Percentiles rank a stretch among this genome's conserved stretches.
Conservation (phyloP, 2,113 vertebrate genomes). For the Oryzias woworae region DNA sequence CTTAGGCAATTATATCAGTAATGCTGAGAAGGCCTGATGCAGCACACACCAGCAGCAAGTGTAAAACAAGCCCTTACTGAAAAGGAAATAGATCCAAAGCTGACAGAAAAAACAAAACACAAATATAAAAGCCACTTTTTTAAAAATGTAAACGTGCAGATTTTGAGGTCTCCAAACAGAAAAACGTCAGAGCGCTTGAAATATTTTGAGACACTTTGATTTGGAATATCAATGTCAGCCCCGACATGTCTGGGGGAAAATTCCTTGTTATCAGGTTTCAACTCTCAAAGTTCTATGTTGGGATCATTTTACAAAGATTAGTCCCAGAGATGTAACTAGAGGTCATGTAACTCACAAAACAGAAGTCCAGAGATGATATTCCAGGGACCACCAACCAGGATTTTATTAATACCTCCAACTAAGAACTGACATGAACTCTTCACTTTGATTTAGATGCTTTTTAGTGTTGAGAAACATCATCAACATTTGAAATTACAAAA, state of each 20-base stretch:
- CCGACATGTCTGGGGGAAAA: neutral
- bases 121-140: slow-evolving; percentile 1
- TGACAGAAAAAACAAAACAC: neutral
- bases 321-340: neutral
- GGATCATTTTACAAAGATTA: neutral
- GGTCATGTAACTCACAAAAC: neutral
- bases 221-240: neutral
- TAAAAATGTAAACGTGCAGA: neutral
- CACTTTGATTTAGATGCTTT: too few relatives aligned
- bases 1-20: slow-evolving; percentile 59
- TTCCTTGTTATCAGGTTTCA: neutral
- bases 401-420: neutral
- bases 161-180: neutral
- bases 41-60: slow-evolving; percentile 45
- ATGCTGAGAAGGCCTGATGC: slow-evolving; percentile 58
- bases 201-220: slow-evolving; percentile 10
- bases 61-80: slow-evolving; percentile 60
- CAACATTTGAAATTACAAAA: too few relatives aligned
- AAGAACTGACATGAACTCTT: too few relatives aligned
- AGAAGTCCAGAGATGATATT: neutral
- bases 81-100: slow-evolving; percentile 36
- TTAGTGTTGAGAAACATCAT: too few relatives aligned
- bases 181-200: neutral
- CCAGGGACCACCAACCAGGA: neutral
- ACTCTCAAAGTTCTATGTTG: neutral